A percentile compares a stretch with the other conserved stretches of the same genome.
Conservation (phyloP, 1,140 invertebrate species). For the Caerostris darwini region DNA sequence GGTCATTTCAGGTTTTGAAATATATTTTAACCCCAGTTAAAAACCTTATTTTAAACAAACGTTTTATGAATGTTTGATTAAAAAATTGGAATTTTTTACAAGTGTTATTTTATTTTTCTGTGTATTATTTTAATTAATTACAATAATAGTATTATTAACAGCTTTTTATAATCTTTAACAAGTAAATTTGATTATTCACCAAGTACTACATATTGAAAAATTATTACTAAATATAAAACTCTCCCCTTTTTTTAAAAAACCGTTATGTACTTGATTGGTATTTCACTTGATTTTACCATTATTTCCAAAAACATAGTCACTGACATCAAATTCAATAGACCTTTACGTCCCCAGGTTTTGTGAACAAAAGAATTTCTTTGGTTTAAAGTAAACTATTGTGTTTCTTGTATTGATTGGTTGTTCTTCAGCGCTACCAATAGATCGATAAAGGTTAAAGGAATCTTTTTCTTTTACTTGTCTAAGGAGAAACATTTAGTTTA, state of each 20-base stretch:
- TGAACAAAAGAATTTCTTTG: constrained; percentile 66
- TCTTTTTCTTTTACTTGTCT: constrained; percentile 29
- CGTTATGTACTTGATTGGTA: not conserved
- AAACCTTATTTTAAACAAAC: too few species aligned
- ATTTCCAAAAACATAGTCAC: not conserved
- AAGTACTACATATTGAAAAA: too few species aligned
- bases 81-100: too few species aligned
- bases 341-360: constrained; percentile 47
- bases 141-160: too few species aligned
- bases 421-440: constrained; percentile 51
- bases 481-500: constrained; percentile 66
- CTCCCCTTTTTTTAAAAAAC: not conserved
- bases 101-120: too few species aligned
- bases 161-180: too few species aligned
- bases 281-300: not conserved
- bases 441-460: constrained; percentile 70
- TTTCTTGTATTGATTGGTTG: constrained; percentile 73
- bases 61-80: too few species aligned
- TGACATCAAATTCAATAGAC: constrained; percentile 43
- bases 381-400: constrained; percentile 75
- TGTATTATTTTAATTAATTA: too few species aligned
- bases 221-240: too few species aligned
- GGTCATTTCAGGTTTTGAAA: too few species aligned
- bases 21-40: too few species aligned
- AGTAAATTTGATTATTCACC: too few species aligned